A percentile compares a stretch with the other conserved stretches of the same genome.
Conservation (phyloP, 1,140 invertebrate species). For the Nebria ingens region DNA sequence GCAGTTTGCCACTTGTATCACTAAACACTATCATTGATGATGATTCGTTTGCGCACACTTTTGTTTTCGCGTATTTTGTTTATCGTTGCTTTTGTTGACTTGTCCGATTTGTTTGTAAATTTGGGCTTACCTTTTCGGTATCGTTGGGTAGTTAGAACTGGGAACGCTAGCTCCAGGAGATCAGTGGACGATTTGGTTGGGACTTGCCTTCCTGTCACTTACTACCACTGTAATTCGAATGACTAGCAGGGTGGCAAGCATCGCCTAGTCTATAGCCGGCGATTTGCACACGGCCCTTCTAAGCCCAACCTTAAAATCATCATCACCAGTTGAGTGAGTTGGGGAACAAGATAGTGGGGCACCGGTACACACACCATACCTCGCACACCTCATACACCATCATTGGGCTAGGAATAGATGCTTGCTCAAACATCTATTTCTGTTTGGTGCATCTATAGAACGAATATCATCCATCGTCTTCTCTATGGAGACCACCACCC, state of each 20-base stretch:
- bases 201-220: slow-evolving; percentile 30
- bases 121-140: slow-evolving; percentile 30
- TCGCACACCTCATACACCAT: slow-evolving; percentile 11
- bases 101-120: not conserved
- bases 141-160: slow-evolving; percentile 27
- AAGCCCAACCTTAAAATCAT: not conserved
- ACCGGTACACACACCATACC: too few species aligned
- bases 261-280: slow-evolving; percentile 32
- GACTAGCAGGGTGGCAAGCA: slow-evolving; percentile 17
- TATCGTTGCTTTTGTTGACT: not conserved
- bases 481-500: not conserved
- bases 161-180: slow-evolving; percentile 24
- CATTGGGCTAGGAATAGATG: slow-evolving; percentile 24
- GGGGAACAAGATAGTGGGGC: too few species aligned
- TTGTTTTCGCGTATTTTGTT: not conserved
- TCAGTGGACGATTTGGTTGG: slow-evolving; percentile 14
- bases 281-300: slow-evolving; percentile 34
- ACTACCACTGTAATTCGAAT: slow-evolving; percentile 36
- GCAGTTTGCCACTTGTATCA: not conserved
- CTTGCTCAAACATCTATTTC: slow-evolving; percentile 29
- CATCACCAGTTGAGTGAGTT: slow-evolving; percentile 19
- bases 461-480: not conserved
- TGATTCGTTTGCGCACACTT: not conserved
- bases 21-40: too few species aligned
- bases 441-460: slow-evolving; percentile 22